Percentiles rank a stretch among this genome's conserved stretches.
phyloP scores from a whole-genome alignment of 1,140 invertebrate genomes.

The Drosophila teissieri region DNA sequence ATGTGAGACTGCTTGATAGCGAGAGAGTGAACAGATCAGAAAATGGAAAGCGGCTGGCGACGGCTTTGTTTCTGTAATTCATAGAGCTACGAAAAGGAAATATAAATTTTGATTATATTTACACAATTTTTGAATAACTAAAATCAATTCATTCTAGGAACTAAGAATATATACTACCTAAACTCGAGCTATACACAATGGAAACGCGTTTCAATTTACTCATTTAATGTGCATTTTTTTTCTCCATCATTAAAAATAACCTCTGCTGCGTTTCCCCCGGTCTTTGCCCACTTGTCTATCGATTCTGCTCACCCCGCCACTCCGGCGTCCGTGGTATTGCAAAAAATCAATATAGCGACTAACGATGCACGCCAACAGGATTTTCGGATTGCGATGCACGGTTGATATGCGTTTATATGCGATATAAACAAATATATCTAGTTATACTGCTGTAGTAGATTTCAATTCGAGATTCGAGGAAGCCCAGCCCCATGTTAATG shows the following conservation, averaged over 20 bases:
- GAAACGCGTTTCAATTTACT: slow-evolving; percentile 37
- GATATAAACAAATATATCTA: slow-evolving; percentile 28
- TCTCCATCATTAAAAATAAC: slow-evolving; percentile 9
- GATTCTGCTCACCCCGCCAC: slow-evolving; percentile 15
- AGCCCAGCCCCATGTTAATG: slow-evolving; percentile 33
- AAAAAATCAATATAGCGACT: slow-evolving; percentile 44
- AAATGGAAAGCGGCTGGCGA: slow-evolving; percentile 7
- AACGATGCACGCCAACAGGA: slow-evolving; percentile 48
- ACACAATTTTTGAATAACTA: slow-evolving; percentile 62
- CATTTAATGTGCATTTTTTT: slow-evolving; percentile 38
- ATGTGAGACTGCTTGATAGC: slow-evolving; percentile 75
- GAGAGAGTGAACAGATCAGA: slow-evolving; percentile 36
- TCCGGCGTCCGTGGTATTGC: slow-evolving; percentile 15
- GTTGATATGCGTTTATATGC: slow-evolving; percentile 38
- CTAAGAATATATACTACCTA: slow-evolving; percentile 60
- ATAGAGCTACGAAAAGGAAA: slow-evolving; percentile 48
- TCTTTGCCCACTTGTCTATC: slow-evolving; percentile 16
- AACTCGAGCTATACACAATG: slow-evolving; percentile 41
- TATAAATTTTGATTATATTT: slow-evolving; percentile 78
- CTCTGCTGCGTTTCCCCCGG: slow-evolving; percentile 6
- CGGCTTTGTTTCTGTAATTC: slow-evolving; percentile 42
- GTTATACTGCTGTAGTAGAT: slow-evolving; percentile 7
- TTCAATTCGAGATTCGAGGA: slow-evolving; percentile 3
- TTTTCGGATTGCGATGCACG: slow-evolving; percentile 13
- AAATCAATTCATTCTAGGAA: slow-evolving; percentile 52